Percentiles rank a stretch among this genome's conserved stretches.
Conservation (phyloP, 2,113 vertebrate species). For the Cryptotis parvus region DNA sequence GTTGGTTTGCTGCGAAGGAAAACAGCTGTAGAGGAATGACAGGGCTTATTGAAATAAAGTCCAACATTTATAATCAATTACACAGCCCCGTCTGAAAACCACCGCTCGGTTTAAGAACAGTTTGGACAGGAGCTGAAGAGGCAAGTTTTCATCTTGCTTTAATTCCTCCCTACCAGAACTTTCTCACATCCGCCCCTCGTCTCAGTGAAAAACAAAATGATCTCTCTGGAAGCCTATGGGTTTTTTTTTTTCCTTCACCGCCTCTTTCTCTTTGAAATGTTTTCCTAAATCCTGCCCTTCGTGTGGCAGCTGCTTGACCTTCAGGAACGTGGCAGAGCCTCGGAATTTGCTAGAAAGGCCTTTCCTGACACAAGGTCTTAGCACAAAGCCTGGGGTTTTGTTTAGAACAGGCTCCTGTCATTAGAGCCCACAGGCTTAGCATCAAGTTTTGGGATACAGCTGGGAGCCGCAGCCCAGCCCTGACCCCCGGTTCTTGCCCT, state of each 20-base stretch:
- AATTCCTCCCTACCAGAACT: conserved; percentile 29
- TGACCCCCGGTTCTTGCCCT: not conserved
- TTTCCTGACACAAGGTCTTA: conserved; percentile 85
- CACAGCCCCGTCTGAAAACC: conserved; percentile 22
- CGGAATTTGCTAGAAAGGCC: conserved; percentile 81
- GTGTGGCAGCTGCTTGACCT: conserved; percentile 80
- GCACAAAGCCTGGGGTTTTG: conserved; percentile 83
- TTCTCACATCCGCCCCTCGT: not conserved
- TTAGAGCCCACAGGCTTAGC: conserved; percentile 80
- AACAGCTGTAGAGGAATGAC: conserved; percentile 69
- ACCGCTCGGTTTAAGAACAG: conserved; percentile 6
- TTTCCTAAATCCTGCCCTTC: conserved; percentile 79
- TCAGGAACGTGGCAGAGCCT: conserved; percentile 74
- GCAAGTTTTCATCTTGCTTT: conserved; percentile 5
- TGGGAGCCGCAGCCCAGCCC: conserved; percentile 66
- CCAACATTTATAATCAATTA: conserved; percentile 58
- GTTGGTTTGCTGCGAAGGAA: conserved; percentile 24
- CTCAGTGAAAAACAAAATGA: not conserved
- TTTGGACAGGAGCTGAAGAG: conserved; percentile 21
- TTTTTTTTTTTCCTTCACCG: not conserved
- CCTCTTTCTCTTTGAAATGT: conserved; percentile 36
- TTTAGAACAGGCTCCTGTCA: conserved; percentile 76
- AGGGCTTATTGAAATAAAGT: conserved; percentile 69
- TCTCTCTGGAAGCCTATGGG: not conserved
- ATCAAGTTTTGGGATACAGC: conserved; percentile 65